A percentile compares a stretch with the other conserved stretches of the same genome.
These are phyloP conservation scores for Chrysina gloriosa DNA, from an alignment of 2,888 invertebrate genomes.

Conservation along the genomic window DNA sequence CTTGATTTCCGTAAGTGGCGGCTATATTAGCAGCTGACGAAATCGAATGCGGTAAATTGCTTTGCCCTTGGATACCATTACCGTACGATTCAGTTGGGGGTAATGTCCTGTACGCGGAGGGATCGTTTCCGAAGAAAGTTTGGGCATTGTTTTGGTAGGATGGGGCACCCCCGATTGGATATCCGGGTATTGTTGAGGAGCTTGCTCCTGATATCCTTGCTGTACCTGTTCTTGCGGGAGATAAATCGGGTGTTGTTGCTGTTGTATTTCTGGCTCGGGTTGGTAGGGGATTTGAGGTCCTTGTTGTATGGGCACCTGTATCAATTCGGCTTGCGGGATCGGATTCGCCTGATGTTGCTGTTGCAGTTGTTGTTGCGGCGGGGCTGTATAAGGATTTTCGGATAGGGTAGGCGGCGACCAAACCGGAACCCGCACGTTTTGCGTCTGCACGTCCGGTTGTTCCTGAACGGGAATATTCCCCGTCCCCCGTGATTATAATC, in stretches of 20 bases:
- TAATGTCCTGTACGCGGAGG: background rate
- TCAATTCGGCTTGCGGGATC: conserved; percentile 15
- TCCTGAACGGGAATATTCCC: conserved; percentile 30
- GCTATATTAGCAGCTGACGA: conserved; percentile 28
- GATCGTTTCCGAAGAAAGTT: background rate
- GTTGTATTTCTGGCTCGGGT: background rate
- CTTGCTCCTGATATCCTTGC: conserved; percentile 4
- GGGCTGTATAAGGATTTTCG: conserved; percentile 39
- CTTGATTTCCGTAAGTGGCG: background rate
- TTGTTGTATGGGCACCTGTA: conserved; percentile 23
- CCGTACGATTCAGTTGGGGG: background rate
- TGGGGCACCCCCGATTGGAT: background rate
- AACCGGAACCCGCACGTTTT: conserved; percentile 41
- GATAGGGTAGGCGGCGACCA: conserved; percentile 39
- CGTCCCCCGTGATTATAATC: too few relatives aligned
- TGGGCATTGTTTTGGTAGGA: conserved; percentile 5
- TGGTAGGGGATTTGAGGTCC: conserved; percentile 6
- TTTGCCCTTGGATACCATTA: background rate
- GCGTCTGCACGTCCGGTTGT: conserved; percentile 38
- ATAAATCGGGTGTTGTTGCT: background rate
- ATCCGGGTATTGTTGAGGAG: conserved; percentile 1
- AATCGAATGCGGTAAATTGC: background rate
- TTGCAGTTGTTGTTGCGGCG: too few relatives aligned
- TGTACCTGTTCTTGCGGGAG: background rate
- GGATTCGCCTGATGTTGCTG: background rate